Evolutionary conservation across 1,140 invertebrate species (phyloP), one percentile per base, ranked within the genome.

Genomic region (Tribolium castaneum): DNA sequence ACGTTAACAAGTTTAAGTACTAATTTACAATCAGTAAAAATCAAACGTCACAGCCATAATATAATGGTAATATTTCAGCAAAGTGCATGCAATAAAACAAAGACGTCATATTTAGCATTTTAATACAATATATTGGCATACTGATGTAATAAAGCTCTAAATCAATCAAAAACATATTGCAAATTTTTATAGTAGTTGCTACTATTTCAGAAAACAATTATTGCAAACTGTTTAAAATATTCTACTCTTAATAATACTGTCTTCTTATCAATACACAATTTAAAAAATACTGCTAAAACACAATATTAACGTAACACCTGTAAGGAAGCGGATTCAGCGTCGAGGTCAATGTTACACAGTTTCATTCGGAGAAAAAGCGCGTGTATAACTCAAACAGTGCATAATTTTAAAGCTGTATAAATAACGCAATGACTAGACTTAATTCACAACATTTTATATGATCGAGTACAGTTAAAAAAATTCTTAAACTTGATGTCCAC

Each of bases 401-500:
- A 66, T 10, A 25, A 59, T 35, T 25, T 35, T 66, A 66, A 66
- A 66, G 59, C 59, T 35, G 30, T 66, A 14, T 66, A 66, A 66
- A 35, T 66, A 66, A 66, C 2, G 35, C 19, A 30, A 66, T 66
- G 59, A 66, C 59, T 66, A 66, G 59, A 66, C 59, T 66, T 66
- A 66, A 66, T 66, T 66, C 59, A 66, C 59, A 66, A 66, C 59
- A 66, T 35, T 66, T 66, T 66, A 66, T 66, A 66, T 39, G 30
- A 66, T 22, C 19, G 56, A 66, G 59, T 66, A 34, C 59, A 66
- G 12, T 66, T 34, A 66, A 66, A 66, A 66, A 66, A 66, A 66
- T 25, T 54, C 6, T 82, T 82, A 85, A 78, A 85, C 82, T 81
- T 86, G 85, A 80, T 84, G 82, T 75, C 84, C 85, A 79, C 84